Conservation (phyloP, 37 sponge, comb jelly and placozoan species). For the Ianthella basta region DNA sequence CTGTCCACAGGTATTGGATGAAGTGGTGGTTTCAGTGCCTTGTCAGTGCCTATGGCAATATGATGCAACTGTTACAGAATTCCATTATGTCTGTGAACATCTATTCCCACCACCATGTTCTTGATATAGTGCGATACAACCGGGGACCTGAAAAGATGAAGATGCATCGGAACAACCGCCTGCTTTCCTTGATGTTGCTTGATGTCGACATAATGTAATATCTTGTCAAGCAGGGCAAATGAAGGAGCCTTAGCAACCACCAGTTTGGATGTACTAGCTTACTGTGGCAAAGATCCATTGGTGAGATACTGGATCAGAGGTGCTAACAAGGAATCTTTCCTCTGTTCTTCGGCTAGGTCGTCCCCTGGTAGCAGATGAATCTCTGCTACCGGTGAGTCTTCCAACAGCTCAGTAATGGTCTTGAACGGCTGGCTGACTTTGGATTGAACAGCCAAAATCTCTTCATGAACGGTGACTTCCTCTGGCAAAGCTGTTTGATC, state of each 20-base stretch:
- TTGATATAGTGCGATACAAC: constrained; percentile 13
- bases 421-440: background rate
- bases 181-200: constrained; percentile 32
- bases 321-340: constrained; percentile 26
- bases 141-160: constrained; percentile 52
- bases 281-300: constrained; percentile 31
- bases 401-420: background rate
- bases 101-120: constrained; percentile 61
- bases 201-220: constrained; percentile 43
- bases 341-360: constrained; percentile 45
- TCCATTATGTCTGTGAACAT: constrained; percentile 40
- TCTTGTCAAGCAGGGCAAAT: constrained; percentile 39
- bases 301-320: constrained; percentile 27
- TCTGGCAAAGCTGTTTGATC: background rate
- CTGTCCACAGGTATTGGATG: constrained; percentile 52
- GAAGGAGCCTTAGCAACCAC: background rate
- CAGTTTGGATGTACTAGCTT: background rate
- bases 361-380: too few relatives aligned
- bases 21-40: constrained; percentile 31
- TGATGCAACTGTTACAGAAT: constrained; percentile 38
- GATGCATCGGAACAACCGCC: constrained; percentile 60
- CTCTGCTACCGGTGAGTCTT: too few relatives aligned
- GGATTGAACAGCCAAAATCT: background rate
- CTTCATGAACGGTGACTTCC: background rate
- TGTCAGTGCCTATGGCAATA: constrained; percentile 18